Percentiles rank a stretch among this genome's conserved stretches.
Conservation (phyloP, 2,797 vertebrate genomes). For the Parauchenoglanis ngamensis region DNA sequence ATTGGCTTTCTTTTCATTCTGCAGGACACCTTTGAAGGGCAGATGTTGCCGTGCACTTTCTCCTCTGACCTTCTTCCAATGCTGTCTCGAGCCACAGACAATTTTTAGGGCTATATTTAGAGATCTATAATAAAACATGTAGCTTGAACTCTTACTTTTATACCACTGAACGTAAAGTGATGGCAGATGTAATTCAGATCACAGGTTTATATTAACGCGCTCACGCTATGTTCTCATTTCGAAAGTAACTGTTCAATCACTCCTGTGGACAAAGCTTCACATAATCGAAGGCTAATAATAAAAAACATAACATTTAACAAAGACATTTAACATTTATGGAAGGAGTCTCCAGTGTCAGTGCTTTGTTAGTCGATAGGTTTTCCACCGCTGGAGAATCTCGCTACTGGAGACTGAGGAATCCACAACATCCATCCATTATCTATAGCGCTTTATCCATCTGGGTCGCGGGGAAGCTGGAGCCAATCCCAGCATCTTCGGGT, state of each 20-base stretch:
- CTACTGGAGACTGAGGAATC: no score
- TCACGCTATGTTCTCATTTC: background rate
- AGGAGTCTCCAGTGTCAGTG: no score
- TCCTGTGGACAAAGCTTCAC: background rate
- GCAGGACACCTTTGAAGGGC: slow-evolving; percentile 24
- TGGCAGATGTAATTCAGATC: background rate
- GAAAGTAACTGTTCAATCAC: background rate
- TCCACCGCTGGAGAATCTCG: no score
- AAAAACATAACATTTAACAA: background rate
- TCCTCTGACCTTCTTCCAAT: background rate
- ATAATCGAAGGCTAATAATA: background rate
- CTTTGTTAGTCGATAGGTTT: background rate
- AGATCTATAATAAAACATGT: background rate
- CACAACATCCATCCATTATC: no score
- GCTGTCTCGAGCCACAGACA: background rate
- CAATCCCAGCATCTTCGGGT: no score
- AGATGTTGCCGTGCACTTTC: slow-evolving; percentile 3
- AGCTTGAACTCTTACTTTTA: background rate
- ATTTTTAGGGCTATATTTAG: background rate
- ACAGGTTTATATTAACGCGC: background rate
- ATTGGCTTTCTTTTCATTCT: background rate
- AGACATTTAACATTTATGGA: background rate
- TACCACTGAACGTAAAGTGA: background rate
- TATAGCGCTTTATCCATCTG: no score
- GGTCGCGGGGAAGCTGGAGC: no score